phyloP scores from a whole-genome alignment of 2,113 vertebrate species.

The Pardalotus punctatus region DNA sequence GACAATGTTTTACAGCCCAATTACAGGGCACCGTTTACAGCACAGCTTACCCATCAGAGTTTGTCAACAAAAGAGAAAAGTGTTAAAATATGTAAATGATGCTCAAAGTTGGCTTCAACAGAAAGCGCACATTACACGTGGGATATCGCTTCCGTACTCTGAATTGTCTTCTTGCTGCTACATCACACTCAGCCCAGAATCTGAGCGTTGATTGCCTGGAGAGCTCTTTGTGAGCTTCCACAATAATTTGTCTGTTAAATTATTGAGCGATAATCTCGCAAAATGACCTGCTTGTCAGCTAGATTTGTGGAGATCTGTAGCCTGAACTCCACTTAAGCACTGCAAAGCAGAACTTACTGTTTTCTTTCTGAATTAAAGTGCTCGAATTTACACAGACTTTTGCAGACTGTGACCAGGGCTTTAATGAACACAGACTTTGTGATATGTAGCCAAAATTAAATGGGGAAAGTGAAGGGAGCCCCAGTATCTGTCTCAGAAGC shows the following conservation, averaged over 20 bases:
- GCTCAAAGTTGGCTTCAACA: constrained; percentile 4
- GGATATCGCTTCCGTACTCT: background rate
- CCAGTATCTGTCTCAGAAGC: background rate
- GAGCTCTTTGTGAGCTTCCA: background rate
- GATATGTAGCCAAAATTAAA: background rate
- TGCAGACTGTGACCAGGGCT: background rate
- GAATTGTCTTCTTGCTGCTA: background rate
- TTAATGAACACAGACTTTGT: background rate
- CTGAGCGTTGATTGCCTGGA: background rate
- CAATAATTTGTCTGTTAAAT: background rate
- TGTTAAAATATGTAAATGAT: constrained; percentile 42
- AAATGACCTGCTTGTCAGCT: background rate
- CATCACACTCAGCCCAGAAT: background rate
- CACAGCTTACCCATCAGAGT: constrained; percentile 26
- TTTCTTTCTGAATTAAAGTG: background rate
- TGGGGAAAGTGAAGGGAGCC: background rate
- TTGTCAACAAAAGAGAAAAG: constrained; percentile 47
- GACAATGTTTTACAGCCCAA: constrained; percentile 49
- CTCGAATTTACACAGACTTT: background rate
- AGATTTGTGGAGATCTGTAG: background rate
- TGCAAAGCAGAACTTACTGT: accelerated
- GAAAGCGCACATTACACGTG: background rate
- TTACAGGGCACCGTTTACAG: constrained; percentile 41
- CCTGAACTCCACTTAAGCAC: background rate
- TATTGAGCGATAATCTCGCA: background rate